Conservation (phyloP, 2,888 invertebrate genomes). For the Hirudinaria manillensis region DNA sequence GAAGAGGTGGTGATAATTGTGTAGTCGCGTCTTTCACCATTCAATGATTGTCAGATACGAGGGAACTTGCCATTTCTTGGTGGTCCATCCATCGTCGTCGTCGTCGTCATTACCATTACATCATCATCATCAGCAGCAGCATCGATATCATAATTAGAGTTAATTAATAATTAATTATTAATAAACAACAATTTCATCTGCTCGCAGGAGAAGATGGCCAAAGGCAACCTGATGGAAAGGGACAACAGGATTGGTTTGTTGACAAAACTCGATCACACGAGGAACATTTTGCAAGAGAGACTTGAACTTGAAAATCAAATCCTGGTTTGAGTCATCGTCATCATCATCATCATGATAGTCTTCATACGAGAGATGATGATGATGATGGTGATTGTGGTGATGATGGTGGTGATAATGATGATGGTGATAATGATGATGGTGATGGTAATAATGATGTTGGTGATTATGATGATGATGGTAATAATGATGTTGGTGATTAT, state of each 20-base stretch:
- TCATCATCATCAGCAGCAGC: no score
- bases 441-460: no score
- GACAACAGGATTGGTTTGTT: constrained; percentile 1
- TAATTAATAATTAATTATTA: background rate
- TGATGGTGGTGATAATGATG: background rate
- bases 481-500: background rate
- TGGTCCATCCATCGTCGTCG: no score
- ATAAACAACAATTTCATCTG: background rate
- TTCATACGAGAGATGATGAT: background rate
- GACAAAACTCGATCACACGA: constrained; percentile 21
- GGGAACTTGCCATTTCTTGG: no score
- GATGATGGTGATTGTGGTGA: background rate
- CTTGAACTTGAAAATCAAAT: constrained; percentile 23
- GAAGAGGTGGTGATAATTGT: constrained; percentile 19
- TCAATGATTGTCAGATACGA: no score
- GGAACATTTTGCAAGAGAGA: constrained; percentile 16
- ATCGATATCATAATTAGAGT: no score
- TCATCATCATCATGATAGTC: no score
- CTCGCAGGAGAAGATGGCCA: constrained; percentile 3
- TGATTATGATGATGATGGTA: background rate
- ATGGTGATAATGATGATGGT: background rate
- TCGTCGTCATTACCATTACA: no score
- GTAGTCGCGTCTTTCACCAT: background rate
- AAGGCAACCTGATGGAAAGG: background rate
- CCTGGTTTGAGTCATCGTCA: background rate